These are phyloP conservation scores for Lamellibrachia luymesi DNA, from an alignment of 1,140 invertebrate species.

Conservation along the genomic window DNA sequence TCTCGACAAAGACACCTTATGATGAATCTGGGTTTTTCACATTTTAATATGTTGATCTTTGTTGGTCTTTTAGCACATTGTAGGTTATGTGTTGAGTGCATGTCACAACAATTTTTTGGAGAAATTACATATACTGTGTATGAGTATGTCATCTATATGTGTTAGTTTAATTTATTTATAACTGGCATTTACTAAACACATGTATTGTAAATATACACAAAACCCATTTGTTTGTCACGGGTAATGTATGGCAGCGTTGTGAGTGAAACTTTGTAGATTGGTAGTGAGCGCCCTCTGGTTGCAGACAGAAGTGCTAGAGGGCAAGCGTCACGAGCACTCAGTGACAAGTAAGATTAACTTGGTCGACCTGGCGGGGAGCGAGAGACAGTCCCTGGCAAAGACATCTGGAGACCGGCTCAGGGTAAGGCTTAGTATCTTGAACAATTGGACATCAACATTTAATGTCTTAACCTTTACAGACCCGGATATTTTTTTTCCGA, in stretches of 20 bases:
- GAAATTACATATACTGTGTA: not conserved
- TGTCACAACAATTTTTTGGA: not conserved
- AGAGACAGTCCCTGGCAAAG: constrained; percentile 73
- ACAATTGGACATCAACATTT: too few species aligned
- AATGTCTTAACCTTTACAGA: too few species aligned
- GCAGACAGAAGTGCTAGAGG: constrained; percentile 51
- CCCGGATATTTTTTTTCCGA: too few species aligned
- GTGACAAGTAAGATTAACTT: constrained; percentile 75
- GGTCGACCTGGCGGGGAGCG: constrained; percentile 83
- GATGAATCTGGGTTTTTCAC: too few species aligned
- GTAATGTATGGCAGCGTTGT: not conserved
- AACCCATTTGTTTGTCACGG: not conserved
- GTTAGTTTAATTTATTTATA: not conserved
- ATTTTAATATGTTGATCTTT: too few species aligned
- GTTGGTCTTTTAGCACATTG: too few species aligned
- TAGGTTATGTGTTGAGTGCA: too few species aligned
- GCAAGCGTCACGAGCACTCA: constrained; percentile 52
- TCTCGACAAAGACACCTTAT: too few species aligned
- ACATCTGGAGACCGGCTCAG: constrained; percentile 74
- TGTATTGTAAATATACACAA: not conserved
- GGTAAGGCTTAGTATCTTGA: constrained; percentile 47
- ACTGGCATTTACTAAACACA: not conserved
- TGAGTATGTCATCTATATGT: not conserved
- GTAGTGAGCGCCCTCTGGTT: not conserved
- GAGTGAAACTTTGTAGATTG: not conserved